Evolutionary conservation across 2,888 invertebrate genomes (phyloP).

Genomic region (Meandrusa payeni): DNA sequence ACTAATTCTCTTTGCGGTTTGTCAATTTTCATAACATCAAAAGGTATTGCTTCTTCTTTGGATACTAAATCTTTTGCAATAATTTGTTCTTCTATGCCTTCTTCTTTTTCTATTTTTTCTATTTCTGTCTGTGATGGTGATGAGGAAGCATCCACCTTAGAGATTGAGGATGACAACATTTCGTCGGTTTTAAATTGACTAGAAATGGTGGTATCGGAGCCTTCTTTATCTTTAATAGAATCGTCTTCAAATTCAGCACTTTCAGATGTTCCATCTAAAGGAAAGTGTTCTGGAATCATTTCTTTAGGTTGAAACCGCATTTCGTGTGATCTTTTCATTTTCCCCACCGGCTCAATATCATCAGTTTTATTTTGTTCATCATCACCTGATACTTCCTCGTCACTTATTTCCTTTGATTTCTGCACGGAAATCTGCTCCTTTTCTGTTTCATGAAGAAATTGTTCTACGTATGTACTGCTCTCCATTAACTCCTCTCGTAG

Average conservation of each 20-base stretch:
- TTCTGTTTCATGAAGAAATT: constrained; percentile 67
- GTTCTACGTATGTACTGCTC: constrained; percentile 80
- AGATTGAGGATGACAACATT: constrained; percentile 66
- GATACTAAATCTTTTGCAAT: constrained; percentile 39
- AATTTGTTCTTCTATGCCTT: constrained; percentile 42
- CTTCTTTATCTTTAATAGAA: constrained; percentile 62
- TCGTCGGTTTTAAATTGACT: constrained; percentile 72
- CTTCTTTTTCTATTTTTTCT: constrained; percentile 47
- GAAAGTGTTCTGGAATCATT: constrained; percentile 73
- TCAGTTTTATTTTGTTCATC: constrained; percentile 76
- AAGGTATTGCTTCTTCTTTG: constrained; percentile 57
- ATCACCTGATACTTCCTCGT: constrained; percentile 79
- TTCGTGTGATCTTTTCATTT: constrained; percentile 94
- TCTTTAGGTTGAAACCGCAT: constrained; percentile 91
- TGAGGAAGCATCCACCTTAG: constrained; percentile 63
- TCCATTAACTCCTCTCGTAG: constrained; percentile 87
- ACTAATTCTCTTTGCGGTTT: constrained; percentile 64
- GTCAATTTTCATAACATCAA: constrained; percentile 60
- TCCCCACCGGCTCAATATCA: constrained; percentile 80
- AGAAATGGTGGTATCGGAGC: constrained; percentile 70
- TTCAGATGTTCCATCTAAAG: constrained; percentile 59
- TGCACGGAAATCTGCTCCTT: constrained; percentile 43
- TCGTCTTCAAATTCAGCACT: constrained; percentile 68
- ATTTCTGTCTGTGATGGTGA: constrained; percentile 55
- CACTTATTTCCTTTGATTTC: constrained; percentile 72